These are phyloP conservation scores for Peromyscus aztecus DNA, from an alignment of 2,797 vertebrate species.

Conservation along the genomic window DNA sequence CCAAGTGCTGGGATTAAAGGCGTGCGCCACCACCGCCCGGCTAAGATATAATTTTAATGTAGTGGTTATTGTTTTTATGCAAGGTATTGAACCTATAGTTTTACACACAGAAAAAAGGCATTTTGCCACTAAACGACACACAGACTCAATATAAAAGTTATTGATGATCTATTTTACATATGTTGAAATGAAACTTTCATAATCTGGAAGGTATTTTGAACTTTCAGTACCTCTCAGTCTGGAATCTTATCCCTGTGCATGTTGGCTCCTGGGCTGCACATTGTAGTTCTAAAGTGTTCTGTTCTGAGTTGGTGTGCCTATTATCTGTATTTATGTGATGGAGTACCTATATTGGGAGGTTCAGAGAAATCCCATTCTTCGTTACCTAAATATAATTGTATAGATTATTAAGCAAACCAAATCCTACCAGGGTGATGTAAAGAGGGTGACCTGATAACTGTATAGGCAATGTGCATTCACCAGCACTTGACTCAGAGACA, in stretches of 20 bases:
- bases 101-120: not conserved
- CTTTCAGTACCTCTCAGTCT: not conserved
- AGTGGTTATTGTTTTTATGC: not conserved
- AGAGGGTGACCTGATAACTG: fast-evolving
- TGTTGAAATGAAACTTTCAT: not conserved
- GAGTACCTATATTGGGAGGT: not conserved
- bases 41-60: slow-evolving; percentile 30
- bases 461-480: not conserved
- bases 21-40: too few species aligned
- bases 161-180: not conserved
- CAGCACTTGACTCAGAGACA: not conserved
- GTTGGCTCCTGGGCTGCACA: not conserved
- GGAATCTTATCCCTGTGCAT: not conserved
- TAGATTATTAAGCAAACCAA: not conserved
- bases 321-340: not conserved
- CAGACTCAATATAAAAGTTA: not conserved
- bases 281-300: too few species aligned
- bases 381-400: not conserved
- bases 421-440: not conserved
- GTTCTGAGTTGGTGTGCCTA: not conserved
- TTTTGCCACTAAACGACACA: not conserved
- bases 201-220: not conserved
- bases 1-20: too few species aligned
- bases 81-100: not conserved
- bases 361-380: not conserved